These are phyloP conservation scores for Nysson spinosus DNA, from an alignment of 2,888 invertebrate genomes.

Conservation along the genomic window DNA sequence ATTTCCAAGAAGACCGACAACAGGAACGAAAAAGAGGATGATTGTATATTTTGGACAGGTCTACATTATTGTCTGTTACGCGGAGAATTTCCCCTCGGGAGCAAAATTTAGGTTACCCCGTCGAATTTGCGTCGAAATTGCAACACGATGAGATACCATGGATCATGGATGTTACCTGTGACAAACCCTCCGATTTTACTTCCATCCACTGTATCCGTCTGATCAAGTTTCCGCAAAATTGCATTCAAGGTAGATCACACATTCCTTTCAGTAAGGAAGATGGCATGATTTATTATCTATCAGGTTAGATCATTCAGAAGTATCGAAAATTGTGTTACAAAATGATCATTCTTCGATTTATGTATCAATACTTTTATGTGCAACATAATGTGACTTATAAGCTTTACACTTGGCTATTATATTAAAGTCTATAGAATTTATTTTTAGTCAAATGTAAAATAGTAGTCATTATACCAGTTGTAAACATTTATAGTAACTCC, in stretches of 20 bases:
- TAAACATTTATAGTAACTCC: too few species aligned
- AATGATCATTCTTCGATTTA: neutral
- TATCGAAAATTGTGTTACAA: constrained; percentile 3
- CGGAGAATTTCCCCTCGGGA: constrained; percentile 17
- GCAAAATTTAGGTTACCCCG: constrained; percentile 43
- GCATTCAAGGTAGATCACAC: neutral
- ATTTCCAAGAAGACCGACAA: neutral
- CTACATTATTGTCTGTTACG: constrained; percentile 26
- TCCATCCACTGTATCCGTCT: constrained; percentile 4
- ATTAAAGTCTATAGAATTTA: too few species aligned
- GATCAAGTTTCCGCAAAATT: neutral
- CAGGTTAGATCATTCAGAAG: constrained; percentile 36
- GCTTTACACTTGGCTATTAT: too few species aligned
- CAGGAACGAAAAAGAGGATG: constrained; percentile 27
- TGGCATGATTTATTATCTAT: constrained; percentile 30
- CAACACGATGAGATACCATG: constrained; percentile 40
- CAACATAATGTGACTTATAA: too few species aligned
- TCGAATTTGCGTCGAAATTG: constrained; percentile 24
- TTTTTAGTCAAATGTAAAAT: too few species aligned
- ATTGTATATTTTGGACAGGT: constrained; percentile 28
- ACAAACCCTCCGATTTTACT: constrained; percentile 19
- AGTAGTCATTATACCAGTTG: too few species aligned
- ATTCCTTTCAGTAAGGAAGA: constrained; percentile 13
- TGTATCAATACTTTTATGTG: too few species aligned
- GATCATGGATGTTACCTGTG: constrained; percentile 36